These are phyloP conservation scores for Sebastes baramenuke DNA, from an alignment of 2,797 vertebrate species.

Conservation along the genomic window DNA sequence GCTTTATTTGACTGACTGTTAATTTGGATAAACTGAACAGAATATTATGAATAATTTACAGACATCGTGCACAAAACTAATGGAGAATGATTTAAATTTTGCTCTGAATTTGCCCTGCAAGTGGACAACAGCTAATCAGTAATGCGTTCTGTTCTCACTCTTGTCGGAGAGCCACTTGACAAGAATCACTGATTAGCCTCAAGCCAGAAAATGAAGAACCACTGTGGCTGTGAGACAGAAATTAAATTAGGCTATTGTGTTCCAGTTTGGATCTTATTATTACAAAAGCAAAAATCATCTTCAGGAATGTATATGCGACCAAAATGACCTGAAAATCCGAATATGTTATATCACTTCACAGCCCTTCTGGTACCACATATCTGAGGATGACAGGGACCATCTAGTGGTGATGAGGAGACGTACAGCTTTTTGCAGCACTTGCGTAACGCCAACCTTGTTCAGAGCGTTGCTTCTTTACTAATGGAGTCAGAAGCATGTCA, in stretches of 20 bases:
- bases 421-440: constrained; percentile 24
- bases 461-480: constrained; percentile 30
- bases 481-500: constrained; percentile 54
- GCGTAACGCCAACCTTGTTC: constrained; percentile 34
- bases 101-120: neutral
- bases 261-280: neutral
- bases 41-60: neutral
- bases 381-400: constrained; percentile 30
- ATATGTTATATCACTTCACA: neutral
- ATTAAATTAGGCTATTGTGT: neutral
- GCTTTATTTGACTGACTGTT: too few species aligned
- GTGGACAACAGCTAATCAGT: neutral
- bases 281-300: neutral
- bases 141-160: neutral
- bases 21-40: neutral
- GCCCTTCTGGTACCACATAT: neutral
- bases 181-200: neutral
- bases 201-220: neutral
- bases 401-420: constrained; percentile 23
- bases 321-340: neutral
- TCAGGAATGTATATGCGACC: neutral
- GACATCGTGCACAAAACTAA: neutral
- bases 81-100: neutral
- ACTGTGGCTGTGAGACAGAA: neutral
- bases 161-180: neutral